Evolutionary conservation across 2,888 invertebrate species (phyloP).

Genomic region (Eristalinus aeneus): DNA sequence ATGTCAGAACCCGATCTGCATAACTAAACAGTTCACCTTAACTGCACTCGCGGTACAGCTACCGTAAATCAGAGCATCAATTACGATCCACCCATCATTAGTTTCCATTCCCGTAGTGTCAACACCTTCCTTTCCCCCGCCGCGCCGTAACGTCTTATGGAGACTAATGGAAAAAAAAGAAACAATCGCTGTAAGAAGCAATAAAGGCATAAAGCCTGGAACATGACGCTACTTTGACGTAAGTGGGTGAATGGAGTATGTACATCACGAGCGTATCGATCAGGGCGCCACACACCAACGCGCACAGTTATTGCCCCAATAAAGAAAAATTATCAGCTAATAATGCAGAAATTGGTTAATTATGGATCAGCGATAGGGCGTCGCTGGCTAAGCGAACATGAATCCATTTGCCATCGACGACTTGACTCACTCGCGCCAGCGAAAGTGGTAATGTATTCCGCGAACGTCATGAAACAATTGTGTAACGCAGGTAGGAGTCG

Average conservation of each 20-base stretch:
- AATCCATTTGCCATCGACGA: background rate
- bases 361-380: background rate
- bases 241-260: background rate
- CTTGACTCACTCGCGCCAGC: background rate
- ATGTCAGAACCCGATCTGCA: background rate
- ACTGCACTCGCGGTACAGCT: background rate
- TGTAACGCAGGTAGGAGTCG: background rate
- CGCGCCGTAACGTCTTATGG: background rate
- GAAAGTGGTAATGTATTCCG: background rate
- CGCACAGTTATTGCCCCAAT: background rate
- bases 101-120: background rate
- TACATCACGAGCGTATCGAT: background rate
- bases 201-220: background rate
- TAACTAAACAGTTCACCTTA: background rate
- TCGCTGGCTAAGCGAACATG: background rate
- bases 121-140: background rate
- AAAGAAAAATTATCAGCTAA: background rate
- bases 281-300: conserved; percentile 18
- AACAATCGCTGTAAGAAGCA: background rate
- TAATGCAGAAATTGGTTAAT: background rate
- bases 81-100: background rate
- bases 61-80: background rate
- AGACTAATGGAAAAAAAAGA: background rate
- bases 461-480: background rate
- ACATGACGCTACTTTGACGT: background rate